These are phyloP conservation scores for Dasypolia templi DNA, from an alignment of 2,888 invertebrate genomes.

Conservation along the genomic window DNA sequence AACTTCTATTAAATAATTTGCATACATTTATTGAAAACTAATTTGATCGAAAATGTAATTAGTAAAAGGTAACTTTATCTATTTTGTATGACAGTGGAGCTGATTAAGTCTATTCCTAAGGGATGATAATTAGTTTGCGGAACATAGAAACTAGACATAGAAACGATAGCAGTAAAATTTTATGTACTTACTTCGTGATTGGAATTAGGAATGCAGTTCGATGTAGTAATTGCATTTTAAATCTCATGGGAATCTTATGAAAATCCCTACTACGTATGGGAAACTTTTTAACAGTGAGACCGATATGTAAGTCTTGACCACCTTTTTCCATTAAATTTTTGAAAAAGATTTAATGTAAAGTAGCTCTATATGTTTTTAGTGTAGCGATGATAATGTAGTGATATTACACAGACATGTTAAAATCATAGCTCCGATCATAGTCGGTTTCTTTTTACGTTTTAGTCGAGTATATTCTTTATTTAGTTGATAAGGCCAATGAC, in stretches of 20 bases:
- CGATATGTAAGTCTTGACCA: too few relatives aligned
- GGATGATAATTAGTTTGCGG: conserved; percentile 15
- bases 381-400: too few relatives aligned
- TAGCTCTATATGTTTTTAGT: too few relatives aligned
- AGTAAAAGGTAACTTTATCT: conserved; percentile 24
- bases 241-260: neutral
- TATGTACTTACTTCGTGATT: neutral
- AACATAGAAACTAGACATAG: conserved; percentile 3
- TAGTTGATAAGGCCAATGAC: too few relatives aligned
- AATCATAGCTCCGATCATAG: too few relatives aligned
- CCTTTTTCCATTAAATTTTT: too few relatives aligned
- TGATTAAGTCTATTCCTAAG: conserved; percentile 22
- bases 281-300: too few relatives aligned
- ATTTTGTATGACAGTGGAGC: conserved; percentile 15
- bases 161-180: neutral
- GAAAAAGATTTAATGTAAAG: too few relatives aligned
- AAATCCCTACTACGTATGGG: neutral
- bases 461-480: too few relatives aligned
- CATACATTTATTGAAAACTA: conserved; percentile 58
- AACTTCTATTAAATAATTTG: conserved; percentile 54
- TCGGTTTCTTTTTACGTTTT: too few relatives aligned
- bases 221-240: neutral
- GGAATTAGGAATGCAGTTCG: neutral
- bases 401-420: too few relatives aligned
- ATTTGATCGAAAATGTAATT: conserved; percentile 49